Percentiles rank a stretch among this genome's conserved stretches.
phyloP scores from a whole-genome alignment of 2,888 invertebrate species.

The Chalcosyrphus nemorum region DNA sequence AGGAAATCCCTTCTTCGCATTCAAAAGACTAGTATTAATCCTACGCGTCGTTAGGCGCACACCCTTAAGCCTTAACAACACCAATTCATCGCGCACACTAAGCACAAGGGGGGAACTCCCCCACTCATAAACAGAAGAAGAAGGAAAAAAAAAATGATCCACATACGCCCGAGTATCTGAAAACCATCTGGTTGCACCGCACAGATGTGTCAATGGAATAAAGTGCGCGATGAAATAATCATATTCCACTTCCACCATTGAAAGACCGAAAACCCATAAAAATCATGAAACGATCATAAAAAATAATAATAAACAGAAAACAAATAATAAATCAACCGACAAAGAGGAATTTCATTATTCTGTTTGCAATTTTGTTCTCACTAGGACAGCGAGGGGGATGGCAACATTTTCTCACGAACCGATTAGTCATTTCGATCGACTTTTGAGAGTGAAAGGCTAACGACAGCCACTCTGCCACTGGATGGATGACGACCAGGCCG shows the following conservation, averaged over 20 bases:
- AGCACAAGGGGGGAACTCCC: not conserved
- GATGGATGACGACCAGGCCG: not conserved
- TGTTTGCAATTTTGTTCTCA: constrained; percentile 1
- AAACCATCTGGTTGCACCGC: not conserved
- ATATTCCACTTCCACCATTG: not conserved
- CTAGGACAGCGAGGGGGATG: not conserved
- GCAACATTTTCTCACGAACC: constrained; percentile 4
- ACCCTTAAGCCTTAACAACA: not conserved
- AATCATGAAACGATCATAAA: not conserved
- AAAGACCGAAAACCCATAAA: constrained; percentile 8
- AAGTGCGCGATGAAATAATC: constrained; percentile 1
- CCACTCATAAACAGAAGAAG: not conserved
- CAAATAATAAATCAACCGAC: not conserved
- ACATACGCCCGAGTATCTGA: constrained; percentile 8
- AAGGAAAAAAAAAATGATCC: too few relatives aligned
- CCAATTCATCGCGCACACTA: not conserved
- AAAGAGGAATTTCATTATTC: constrained; percentile 1
- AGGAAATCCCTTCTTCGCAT: not conserved
- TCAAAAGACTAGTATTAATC: not conserved
- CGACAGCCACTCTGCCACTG: not conserved
- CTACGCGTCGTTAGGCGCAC: not conserved
- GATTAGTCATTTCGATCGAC: constrained; percentile 46
- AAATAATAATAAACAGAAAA: not conserved
- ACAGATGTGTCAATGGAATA: not conserved
- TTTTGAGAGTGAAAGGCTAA: constrained; percentile 62